These are phyloP conservation scores for Oligia strigilis DNA, from an alignment of 2,888 invertebrate species.

Conservation along the genomic window DNA sequence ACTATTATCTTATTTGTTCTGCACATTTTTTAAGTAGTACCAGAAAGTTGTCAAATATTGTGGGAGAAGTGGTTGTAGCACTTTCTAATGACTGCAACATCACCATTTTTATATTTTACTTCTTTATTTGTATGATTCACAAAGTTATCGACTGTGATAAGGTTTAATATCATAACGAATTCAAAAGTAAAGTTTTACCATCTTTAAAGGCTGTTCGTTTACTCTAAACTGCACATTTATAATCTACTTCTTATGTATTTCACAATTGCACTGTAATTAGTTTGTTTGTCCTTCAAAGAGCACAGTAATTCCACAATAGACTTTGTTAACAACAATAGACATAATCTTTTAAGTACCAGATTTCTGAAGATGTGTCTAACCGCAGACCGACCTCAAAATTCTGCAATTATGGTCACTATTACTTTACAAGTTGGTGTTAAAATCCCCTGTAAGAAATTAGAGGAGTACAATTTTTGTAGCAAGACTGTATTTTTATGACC, in stretches of 20 bases:
- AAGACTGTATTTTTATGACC: constrained; percentile 18
- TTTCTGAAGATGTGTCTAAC: constrained; percentile 20
- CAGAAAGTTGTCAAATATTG: neutral
- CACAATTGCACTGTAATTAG: neutral
- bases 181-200: neutral
- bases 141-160: neutral
- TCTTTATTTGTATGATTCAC: neutral
- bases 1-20: constrained; percentile 50
- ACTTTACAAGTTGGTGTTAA: neutral
- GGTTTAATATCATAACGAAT: neutral
- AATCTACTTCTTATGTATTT: neutral
- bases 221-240: neutral
- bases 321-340: constrained; percentile 23
- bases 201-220: neutral
- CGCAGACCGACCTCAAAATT: neutral
- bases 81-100: constrained; percentile 9
- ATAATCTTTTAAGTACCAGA: constrained; percentile 17
- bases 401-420: constrained; percentile 1
- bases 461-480: constrained; percentile 4
- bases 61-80: neutral
- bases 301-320: neutral
- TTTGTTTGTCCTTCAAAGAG: constrained; percentile 9
- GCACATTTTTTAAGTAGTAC: constrained; percentile 38
- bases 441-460: constrained; percentile 6
- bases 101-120: neutral